Percentiles rank a stretch among this genome's conserved stretches.
phyloP scores from a whole-genome alignment of 2,113 vertebrate genomes.

The Phrynosoma blainvillii region DNA sequence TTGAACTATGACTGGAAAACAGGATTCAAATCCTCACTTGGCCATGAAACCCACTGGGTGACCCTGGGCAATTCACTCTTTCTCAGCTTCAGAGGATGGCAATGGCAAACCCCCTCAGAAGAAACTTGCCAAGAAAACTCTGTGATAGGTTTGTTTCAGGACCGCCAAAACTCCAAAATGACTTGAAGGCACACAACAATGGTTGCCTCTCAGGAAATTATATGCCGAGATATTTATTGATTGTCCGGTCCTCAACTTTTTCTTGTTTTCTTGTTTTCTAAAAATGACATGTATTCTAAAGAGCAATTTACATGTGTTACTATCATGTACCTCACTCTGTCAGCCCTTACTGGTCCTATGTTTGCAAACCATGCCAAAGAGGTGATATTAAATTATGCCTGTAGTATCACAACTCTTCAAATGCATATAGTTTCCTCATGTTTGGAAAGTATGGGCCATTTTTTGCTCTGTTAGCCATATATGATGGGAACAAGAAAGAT shows the following conservation, averaged over 20 bases:
- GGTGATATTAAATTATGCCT: neutral
- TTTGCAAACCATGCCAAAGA: neutral
- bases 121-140: too few species aligned
- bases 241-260: neutral
- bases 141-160: too few species aligned
- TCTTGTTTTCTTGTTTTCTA: neutral
- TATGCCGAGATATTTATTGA: neutral
- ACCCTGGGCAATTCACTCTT: too few species aligned
- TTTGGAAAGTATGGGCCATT: neutral
- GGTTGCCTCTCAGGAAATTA: neutral
- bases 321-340: neutral
- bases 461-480: neutral
- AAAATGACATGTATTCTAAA: neutral
- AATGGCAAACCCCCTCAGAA: too few species aligned
- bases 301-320: neutral
- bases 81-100: too few species aligned
- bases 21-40: too few species aligned
- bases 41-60: too few species aligned
- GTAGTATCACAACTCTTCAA: neutral
- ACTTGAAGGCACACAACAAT: too few species aligned
- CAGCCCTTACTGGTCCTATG: neutral
- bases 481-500: neutral
- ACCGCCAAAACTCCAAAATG: too few species aligned
- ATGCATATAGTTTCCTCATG: neutral
- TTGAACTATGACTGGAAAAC: too few species aligned